A percentile compares a stretch with the other conserved stretches of the same genome.
These are phyloP conservation scores for Rhadinocentrus ornatus DNA, from an alignment of 2,797 vertebrate species.

Conservation along the genomic window DNA sequence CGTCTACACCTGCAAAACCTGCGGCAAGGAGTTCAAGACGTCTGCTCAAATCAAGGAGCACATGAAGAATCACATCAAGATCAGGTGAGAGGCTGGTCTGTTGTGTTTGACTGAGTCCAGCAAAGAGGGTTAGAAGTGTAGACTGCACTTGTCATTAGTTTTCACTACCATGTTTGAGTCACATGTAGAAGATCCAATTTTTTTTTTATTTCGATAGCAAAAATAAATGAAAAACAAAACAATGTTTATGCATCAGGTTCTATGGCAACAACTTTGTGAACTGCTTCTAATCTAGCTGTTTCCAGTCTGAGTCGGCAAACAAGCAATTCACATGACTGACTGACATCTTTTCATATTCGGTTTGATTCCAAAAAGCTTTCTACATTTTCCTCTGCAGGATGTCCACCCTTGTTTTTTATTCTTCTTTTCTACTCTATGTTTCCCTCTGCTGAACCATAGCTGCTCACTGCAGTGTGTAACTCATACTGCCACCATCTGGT, in stretches of 20 bases:
- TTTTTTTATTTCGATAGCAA: no score
- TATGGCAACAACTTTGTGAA: neutral
- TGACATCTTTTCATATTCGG: no score
- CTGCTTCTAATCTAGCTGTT: neutral
- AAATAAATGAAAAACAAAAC: no score
- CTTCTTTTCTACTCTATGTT: neutral
- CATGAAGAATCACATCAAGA: conserved; percentile 91
- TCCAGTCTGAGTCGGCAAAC: neutral
- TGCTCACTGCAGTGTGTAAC: neutral
- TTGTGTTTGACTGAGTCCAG: neutral
- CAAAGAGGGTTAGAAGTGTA: no score
- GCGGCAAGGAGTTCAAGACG: conserved; percentile 89
- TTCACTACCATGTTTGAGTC: no score
- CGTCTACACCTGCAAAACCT: conserved; percentile 89
- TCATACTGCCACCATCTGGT: neutral
- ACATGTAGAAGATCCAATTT: no score
- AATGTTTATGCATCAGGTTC: no score
- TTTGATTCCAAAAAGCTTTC: no score
- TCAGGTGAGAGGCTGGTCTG: conserved; percentile 80
- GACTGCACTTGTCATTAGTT: no score
- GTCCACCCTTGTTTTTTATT: neutral
- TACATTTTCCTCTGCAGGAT: no score
- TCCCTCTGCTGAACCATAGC: neutral
- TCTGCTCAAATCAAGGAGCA: conserved; percentile 91
- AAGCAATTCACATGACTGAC: neutral